phyloP scores from a whole-genome alignment of 2,797 vertebrate species.

The Avahi laniger region DNA sequence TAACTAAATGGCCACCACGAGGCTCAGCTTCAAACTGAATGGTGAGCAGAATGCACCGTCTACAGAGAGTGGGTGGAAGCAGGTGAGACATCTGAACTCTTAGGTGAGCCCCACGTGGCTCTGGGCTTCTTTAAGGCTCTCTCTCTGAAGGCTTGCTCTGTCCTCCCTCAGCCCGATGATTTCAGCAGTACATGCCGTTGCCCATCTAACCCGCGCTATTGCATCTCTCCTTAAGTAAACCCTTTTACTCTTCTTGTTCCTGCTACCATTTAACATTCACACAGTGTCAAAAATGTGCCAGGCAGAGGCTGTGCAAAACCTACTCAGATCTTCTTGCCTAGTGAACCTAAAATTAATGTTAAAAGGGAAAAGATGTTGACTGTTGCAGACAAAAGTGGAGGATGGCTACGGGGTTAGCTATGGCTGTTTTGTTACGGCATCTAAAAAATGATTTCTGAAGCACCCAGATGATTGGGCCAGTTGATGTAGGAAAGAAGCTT shows the following conservation, averaged over 20 bases:
- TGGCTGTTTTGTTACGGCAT: not conserved
- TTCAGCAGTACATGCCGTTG: not conserved
- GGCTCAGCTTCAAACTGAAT: not conserved
- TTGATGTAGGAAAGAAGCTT: fast-evolving
- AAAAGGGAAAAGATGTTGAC: not conserved
- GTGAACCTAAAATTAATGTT: constrained; percentile 4
- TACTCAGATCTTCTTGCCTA: not conserved
- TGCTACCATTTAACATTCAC: not conserved
- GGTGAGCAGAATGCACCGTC: not conserved
- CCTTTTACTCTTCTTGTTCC: not conserved
- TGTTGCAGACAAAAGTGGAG: not conserved
- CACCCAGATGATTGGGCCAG: fast-evolving
- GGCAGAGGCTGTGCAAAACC: not conserved
- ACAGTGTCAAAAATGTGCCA: not conserved
- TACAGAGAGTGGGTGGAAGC: not conserved
- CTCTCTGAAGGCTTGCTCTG: not conserved
- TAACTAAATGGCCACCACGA: constrained; percentile 27
- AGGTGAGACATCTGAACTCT: not conserved
- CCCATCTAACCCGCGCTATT: not conserved
- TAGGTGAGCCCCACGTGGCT: not conserved
- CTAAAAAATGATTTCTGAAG: not conserved
- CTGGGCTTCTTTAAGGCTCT: not conserved
- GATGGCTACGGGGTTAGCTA: not conserved
- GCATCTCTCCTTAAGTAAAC: not conserved
- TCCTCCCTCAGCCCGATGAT: not conserved